phyloP scores from a whole-genome alignment of 2,113 vertebrate species.

The Vidua chalybeata region DNA sequence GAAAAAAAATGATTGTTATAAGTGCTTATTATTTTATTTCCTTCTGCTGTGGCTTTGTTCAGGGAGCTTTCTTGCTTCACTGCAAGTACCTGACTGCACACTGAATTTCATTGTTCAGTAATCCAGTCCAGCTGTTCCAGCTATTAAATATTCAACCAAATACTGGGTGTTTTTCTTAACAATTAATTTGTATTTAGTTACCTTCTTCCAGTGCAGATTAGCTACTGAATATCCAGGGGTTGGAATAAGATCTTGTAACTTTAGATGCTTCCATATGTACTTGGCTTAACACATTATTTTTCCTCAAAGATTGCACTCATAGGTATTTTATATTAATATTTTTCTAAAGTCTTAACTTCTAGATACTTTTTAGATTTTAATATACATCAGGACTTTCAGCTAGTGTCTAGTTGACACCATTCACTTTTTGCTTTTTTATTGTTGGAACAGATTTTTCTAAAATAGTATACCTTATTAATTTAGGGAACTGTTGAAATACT shows the following conservation, averaged over 20 bases:
- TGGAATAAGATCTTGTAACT: slow-evolving; percentile 51
- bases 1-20: background rate
- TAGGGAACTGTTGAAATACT: background rate
- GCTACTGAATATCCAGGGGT: slow-evolving; percentile 55
- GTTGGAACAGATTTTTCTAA: background rate
- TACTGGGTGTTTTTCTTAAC: slow-evolving; percentile 55
- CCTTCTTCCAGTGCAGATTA: slow-evolving; percentile 47
- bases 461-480: background rate
- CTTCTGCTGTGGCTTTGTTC: slow-evolving; percentile 14
- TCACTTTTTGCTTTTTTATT: background rate
- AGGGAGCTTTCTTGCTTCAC: background rate
- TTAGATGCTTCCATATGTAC: slow-evolving; percentile 53
- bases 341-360: slow-evolving; percentile 29
- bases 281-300: slow-evolving; percentile 52
- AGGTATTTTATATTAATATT: slow-evolving; percentile 42
- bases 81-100: slow-evolving; percentile 36
- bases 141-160: slow-evolving; percentile 64
- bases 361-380: slow-evolving; percentile 4
- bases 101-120: slow-evolving; percentile 51
- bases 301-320: background rate
- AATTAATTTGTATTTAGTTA: slow-evolving; percentile 64
- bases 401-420: background rate
- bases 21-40: slow-evolving; percentile 28
- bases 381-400: background rate
- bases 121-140: slow-evolving; percentile 57